Percentiles rank a stretch among this genome's conserved stretches.
These are phyloP conservation scores for Conopomorpha cramerella DNA, from an alignment of 1,140 invertebrate species.

Conservation along the genomic window DNA sequence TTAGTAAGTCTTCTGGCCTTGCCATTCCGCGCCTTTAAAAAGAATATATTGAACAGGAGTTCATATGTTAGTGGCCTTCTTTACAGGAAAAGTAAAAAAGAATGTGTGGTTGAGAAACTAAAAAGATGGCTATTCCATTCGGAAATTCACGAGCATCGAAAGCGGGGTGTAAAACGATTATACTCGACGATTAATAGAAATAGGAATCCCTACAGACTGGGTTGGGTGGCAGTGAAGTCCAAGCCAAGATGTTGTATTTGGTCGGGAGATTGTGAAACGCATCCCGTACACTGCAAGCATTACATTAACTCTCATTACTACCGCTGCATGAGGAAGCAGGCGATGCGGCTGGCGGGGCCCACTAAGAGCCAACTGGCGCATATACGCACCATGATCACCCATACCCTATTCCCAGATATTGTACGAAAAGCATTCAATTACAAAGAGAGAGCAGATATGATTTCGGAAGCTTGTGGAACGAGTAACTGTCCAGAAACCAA, in stretches of 20 bases:
- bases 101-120: conserved; percentile 9
- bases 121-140: conserved; percentile 10
- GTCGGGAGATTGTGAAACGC: background rate
- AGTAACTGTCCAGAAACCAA: too few species aligned
- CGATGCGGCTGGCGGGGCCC: conserved; percentile 27
- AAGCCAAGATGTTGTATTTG: background rate
- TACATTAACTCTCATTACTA: conserved; percentile 22
- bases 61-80: conserved; percentile 11
- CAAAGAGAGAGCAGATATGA: conserved; percentile 1
- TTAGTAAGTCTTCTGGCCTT: conserved; percentile 4
- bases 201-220: conserved; percentile 18
- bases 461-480: conserved; percentile 6
- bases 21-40: conserved; percentile 29
- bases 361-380: conserved; percentile 19
- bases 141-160: conserved; percentile 19
- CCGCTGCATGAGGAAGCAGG: conserved; percentile 26
- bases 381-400: conserved; percentile 6
- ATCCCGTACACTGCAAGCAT: conserved; percentile 17
- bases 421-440: conserved; percentile 1
- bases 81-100: conserved; percentile 1
- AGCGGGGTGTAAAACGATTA: conserved; percentile 17
- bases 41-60: conserved; percentile 18
- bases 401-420: conserved; percentile 1
- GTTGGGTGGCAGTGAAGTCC: conserved; percentile 25
- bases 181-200: conserved; percentile 26